These are phyloP conservation scores for Apis laboriosa DNA, from an alignment of 1,140 invertebrate genomes.

Conservation along the genomic window DNA sequence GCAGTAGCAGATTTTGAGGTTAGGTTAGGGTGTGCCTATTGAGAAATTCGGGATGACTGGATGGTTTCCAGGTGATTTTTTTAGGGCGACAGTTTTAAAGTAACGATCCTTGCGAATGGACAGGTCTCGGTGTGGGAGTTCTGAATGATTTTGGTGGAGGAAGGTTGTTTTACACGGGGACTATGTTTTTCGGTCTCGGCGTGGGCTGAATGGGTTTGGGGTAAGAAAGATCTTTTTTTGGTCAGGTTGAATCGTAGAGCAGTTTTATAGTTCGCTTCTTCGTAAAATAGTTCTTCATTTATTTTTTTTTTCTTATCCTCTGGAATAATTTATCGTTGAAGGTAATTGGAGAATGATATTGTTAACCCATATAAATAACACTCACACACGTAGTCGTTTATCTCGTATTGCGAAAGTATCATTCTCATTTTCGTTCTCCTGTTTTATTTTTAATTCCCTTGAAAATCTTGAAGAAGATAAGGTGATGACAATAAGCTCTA, in stretches of 20 bases:
- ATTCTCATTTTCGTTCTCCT: too few species aligned
- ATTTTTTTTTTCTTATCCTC: too few species aligned
- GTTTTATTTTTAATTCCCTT: too few species aligned
- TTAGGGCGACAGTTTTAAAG: neutral
- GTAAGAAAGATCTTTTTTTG: neutral
- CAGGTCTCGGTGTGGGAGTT: slow-evolving; percentile 10
- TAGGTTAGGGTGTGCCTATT: too few species aligned
- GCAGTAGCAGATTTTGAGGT: slow-evolving; percentile 21
- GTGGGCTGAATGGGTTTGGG: slow-evolving; percentile 2
- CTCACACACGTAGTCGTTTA: too few species aligned
- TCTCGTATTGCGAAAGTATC: too few species aligned
- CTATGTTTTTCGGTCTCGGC: neutral
- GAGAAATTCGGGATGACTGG: slow-evolving; percentile 7
- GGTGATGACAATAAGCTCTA: too few species aligned
- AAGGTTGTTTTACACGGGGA: neutral
- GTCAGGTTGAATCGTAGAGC: neutral
- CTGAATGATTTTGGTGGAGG: slow-evolving; percentile 10
- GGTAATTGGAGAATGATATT: neutral
- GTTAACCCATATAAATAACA: too few species aligned
- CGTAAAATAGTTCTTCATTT: neutral
- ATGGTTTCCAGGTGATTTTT: neutral
- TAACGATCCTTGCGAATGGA: too few species aligned
- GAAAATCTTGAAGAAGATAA: too few species aligned
- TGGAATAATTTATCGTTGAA: too few species aligned
- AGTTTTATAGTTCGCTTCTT: neutral